phyloP scores from a whole-genome alignment of 2,797 vertebrate genomes.

The Capromys pilorides region DNA sequence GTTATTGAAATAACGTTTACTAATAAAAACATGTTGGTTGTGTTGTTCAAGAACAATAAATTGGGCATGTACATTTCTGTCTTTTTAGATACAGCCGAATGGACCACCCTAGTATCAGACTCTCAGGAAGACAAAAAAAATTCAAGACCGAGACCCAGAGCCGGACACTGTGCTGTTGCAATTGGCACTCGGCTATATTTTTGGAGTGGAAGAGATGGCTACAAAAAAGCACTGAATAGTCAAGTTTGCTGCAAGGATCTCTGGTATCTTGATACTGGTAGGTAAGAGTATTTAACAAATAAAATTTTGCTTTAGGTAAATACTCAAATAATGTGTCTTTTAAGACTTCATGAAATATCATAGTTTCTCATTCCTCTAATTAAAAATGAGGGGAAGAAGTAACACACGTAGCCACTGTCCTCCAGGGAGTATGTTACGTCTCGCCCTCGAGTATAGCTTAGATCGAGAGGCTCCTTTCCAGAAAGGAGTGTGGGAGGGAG shows the following conservation, averaged over 20 bases:
- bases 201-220: slow-evolving; percentile 98
- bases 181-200: slow-evolving; percentile 95
- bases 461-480: slow-evolving; percentile 1
- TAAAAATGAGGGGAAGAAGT: slow-evolving; percentile 41
- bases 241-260: slow-evolving; percentile 99
- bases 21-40: slow-evolving; percentile 24
- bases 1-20: slow-evolving; percentile 39
- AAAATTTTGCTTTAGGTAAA: slow-evolving; percentile 28
- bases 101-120: slow-evolving; percentile 89
- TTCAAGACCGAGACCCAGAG: slow-evolving; percentile 90
- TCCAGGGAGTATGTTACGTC: not conserved
- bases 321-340: not conserved
- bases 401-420: not conserved
- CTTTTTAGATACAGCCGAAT: slow-evolving; percentile 92
- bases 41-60: slow-evolving; percentile 25
- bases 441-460: not conserved
- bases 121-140: slow-evolving; percentile 89
- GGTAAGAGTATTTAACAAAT: slow-evolving; percentile 80
- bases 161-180: slow-evolving; percentile 93
- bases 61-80: not conserved
- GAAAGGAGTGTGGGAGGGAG: not conserved
- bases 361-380: not conserved
- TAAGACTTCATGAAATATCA: not conserved
- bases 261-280: slow-evolving; percentile 99
- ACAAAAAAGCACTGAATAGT: slow-evolving; percentile 95